Conservation (phyloP, 2,113 vertebrate species). For the Chamaetylas fuelleborni region DNA sequence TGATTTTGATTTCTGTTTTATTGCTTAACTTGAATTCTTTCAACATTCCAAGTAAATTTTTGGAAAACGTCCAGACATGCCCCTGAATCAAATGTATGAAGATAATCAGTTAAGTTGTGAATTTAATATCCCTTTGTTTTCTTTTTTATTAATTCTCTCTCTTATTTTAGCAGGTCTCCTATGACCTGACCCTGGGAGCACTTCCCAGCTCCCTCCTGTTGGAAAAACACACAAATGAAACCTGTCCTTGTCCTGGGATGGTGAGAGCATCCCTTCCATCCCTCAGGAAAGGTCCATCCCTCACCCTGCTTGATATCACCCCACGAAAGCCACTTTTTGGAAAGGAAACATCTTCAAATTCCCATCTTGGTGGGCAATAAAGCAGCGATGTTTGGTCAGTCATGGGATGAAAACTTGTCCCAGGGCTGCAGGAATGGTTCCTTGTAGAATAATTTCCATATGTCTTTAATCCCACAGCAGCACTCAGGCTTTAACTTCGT, state of each 20-base stretch:
- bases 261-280: not conserved
- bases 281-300: not conserved
- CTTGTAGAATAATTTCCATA: not conserved
- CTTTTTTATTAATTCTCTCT: too few relatives aligned
- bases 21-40: too few relatives aligned
- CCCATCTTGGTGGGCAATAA: not conserved
- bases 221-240: too few relatives aligned
- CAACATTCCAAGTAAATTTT: too few relatives aligned
- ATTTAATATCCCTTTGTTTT: too few relatives aligned
- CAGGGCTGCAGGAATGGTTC: not conserved
- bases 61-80: too few relatives aligned
- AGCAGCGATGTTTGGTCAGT: conserved; percentile 29
- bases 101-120: too few relatives aligned
- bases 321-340: not conserved
- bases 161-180: too few relatives aligned
- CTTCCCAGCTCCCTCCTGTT: not conserved
- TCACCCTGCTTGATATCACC: rapidly evolving
- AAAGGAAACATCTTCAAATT: not conserved
- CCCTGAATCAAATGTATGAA: too few relatives aligned
- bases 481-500: conserved; percentile 28
- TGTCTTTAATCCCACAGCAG: conserved; percentile 22
- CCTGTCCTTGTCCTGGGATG: not conserved
- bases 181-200: not conserved
- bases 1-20: too few relatives aligned
- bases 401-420: not conserved